Percentiles rank a stretch among this genome's conserved stretches.
These are phyloP conservation scores for Scalopus aquaticus DNA, from an alignment of 2,113 vertebrate genomes.

Conservation along the genomic window DNA sequence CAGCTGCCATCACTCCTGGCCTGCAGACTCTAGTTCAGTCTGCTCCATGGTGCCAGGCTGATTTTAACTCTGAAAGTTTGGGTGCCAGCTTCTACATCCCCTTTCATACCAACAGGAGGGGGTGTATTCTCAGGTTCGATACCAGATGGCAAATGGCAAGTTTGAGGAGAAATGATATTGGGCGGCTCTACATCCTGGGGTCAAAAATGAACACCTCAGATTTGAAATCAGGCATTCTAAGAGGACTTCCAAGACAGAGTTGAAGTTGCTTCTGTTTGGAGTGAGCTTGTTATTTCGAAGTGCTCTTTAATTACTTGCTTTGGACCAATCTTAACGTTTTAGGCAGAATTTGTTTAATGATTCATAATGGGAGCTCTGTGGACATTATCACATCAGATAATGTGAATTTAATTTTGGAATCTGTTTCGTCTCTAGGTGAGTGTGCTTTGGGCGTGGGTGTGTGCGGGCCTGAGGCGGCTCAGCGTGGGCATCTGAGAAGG, in stretches of 20 bases:
- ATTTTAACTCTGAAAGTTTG: neutral
- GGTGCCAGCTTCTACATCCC: neutral
- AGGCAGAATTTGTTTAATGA: neutral
- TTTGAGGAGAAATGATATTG: neutral
- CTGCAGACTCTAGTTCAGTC: neutral
- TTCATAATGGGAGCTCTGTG: neutral
- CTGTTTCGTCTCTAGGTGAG: neutral
- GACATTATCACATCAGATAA: neutral
- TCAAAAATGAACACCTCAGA: neutral
- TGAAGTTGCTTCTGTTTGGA: neutral
- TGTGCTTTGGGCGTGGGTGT: neutral
- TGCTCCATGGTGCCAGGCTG: neutral
- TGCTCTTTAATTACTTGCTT: neutral
- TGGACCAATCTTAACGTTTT: neutral
- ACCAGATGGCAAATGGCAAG: neutral
- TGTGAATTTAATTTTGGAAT: neutral
- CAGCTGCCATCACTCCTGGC: too few relatives aligned
- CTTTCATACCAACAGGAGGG: neutral
- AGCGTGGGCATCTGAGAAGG: neutral
- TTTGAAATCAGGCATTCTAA: neutral
- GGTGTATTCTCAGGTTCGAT: neutral
- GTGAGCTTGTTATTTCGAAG: neutral
- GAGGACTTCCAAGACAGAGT: neutral
- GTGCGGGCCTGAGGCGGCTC: neutral
- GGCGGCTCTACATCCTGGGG: neutral